Evolutionary conservation across 2,797 vertebrate species (phyloP).

Genomic region (Taenioides sp.): DNA sequence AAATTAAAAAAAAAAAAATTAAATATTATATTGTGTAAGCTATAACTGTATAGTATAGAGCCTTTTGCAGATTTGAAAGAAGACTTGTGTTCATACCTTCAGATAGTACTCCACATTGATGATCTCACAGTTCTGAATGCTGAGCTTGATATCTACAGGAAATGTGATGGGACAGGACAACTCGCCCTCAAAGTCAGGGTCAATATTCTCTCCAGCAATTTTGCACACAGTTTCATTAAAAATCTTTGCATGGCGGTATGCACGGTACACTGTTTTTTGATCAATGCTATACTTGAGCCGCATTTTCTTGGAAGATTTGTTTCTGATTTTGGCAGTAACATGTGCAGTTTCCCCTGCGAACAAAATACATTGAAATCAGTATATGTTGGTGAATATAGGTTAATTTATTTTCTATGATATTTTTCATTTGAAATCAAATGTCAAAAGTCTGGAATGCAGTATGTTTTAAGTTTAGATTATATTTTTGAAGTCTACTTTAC

Average conservation of each 20-base stretch:
- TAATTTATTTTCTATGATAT: too few species aligned
- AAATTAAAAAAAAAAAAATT: neutral
- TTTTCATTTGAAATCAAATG: too few species aligned
- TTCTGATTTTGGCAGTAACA: slow-evolving; percentile 84
- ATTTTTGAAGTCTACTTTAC: too few species aligned
- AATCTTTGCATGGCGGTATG: slow-evolving; percentile 69
- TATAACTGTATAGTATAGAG: too few species aligned
- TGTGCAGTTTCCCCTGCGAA: slow-evolving; percentile 86
- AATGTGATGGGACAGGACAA: slow-evolving; percentile 81
- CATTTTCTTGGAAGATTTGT: slow-evolving; percentile 84
- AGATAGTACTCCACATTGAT: slow-evolving; percentile 83
- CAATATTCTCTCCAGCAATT: slow-evolving; percentile 77
- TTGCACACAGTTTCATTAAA: slow-evolving; percentile 73
- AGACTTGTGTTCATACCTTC: slow-evolving; percentile 72
- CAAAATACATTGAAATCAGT: slow-evolving; percentile 18
- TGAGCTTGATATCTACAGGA: slow-evolving; percentile 68
- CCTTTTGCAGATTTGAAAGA: neutral
- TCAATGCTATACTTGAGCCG: slow-evolving; percentile 83
- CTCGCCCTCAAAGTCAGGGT: slow-evolving; percentile 75
- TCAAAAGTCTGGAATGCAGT: too few species aligned
- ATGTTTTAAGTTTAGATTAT: too few species aligned
- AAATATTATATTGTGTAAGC: too few species aligned
- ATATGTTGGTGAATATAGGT: neutral
- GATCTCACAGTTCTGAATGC: slow-evolving; percentile 84
- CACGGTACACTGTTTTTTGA: slow-evolving; percentile 77